Percentiles rank a stretch among this genome's conserved stretches.
phyloP scores from a whole-genome alignment of 2,113 vertebrate species.

The Accipiter cooperii region DNA sequence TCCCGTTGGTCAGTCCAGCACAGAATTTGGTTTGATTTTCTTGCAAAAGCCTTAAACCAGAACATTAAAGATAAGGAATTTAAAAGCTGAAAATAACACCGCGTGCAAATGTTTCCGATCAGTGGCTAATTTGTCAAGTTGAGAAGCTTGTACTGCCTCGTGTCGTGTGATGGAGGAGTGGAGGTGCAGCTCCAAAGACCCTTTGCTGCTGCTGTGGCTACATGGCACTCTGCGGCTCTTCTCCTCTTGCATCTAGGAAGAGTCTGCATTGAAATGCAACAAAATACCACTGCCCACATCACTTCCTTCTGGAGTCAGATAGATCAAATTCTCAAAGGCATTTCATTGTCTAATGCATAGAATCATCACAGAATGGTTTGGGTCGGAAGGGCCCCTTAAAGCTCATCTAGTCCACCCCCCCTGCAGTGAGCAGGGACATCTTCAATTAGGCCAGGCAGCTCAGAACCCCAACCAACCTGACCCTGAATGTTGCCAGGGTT shows the following conservation, averaged over 20 bases:
- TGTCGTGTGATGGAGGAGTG: background rate
- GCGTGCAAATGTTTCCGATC: background rate
- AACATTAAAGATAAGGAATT: background rate
- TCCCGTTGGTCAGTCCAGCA: background rate
- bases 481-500: background rate
- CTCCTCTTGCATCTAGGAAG: background rate
- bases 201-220: background rate
- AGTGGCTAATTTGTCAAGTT: background rate
- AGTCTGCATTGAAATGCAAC: background rate
- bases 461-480: background rate
- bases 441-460: background rate
- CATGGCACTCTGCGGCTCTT: background rate
- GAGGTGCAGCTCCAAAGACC: background rate
- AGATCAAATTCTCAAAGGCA: background rate
- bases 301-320: background rate
- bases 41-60: background rate
- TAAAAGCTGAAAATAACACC: background rate
- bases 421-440: background rate
- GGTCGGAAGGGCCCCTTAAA: background rate
- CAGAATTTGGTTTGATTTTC: background rate
- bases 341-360: background rate
- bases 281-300: background rate
- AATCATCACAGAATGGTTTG: background rate
- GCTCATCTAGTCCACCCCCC: background rate
- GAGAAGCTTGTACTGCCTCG: background rate